Evolutionary conservation across 2,113 vertebrate species (phyloP).

Genomic region (Ivindomyrus marchei): DNA sequence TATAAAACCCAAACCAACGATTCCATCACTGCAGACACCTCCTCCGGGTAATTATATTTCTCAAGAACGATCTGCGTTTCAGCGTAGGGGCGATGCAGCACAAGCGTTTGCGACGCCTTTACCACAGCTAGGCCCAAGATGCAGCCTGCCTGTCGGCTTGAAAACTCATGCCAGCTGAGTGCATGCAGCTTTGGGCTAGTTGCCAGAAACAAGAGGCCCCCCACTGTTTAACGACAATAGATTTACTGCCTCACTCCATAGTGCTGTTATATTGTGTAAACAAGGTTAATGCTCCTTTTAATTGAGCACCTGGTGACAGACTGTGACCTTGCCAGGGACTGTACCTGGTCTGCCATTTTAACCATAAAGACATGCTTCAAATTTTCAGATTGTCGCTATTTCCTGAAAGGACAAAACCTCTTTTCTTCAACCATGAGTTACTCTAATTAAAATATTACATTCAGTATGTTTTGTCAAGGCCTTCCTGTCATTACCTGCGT

Average conservation of each 20-base stretch:
- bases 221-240: slow-evolving; percentile 92
- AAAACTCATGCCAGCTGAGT: slow-evolving; percentile 46
- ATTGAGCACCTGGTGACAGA: slow-evolving; percentile 83
- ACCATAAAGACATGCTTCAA: not conserved
- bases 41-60: slow-evolving; percentile 78
- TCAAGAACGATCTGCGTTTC: slow-evolving; percentile 27
- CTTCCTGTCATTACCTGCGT: not conserved
- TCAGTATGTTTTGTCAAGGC: not conserved
- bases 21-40: slow-evolving; percentile 66
- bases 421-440: not conserved
- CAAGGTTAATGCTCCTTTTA: slow-evolving; percentile 93
- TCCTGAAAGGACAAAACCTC: not conserved
- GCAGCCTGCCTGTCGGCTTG: slow-evolving; percentile 39
- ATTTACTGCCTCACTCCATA: slow-evolving; percentile 84
- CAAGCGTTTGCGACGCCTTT: not conserved
- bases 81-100: slow-evolving; percentile 44
- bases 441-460: slow-evolving; percentile 11
- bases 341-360: slow-evolving; percentile 41
- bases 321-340: slow-evolving; percentile 67
- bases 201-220: slow-evolving; percentile 74
- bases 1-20: slow-evolving; percentile 37
- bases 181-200: slow-evolving; percentile 60
- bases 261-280: slow-evolving; percentile 91
- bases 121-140: slow-evolving; percentile 42
- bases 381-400: not conserved